Evolutionary conservation across 2,888 invertebrate genomes (phyloP).

Genomic region (Stomorhina lunata): DNA sequence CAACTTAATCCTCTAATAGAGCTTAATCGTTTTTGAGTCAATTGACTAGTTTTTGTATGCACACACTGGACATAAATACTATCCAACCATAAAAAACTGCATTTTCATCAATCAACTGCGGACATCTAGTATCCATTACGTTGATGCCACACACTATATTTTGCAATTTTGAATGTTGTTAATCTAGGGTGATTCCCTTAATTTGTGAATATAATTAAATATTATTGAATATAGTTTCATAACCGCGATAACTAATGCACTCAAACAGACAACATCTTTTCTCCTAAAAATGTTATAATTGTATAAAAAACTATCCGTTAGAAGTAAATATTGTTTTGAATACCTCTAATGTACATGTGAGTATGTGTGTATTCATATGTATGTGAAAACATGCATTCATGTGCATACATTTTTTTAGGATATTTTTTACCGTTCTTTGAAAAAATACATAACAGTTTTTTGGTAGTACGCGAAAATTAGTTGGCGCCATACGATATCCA

Average conservation of each 20-base stretch:
- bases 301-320: too few species aligned
- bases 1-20: neutral
- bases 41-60: slow-evolving; percentile 16
- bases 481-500: slow-evolving; percentile 31
- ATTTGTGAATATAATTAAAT: too few species aligned
- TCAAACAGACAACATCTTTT: too few species aligned
- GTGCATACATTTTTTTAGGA: neutral
- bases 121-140: slow-evolving; percentile 13
- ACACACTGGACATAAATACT: neutral
- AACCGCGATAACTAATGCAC: too few species aligned
- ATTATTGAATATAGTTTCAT: too few species aligned
- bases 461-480: slow-evolving; percentile 32
- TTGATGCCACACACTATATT: neutral
- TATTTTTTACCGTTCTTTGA: neutral
- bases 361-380: too few species aligned
- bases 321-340: neutral
- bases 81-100: slow-evolving; percentile 21
- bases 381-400: neutral
- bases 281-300: too few species aligned
- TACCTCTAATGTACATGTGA: neutral
- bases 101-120: slow-evolving; percentile 40
- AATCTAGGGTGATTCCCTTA: too few species aligned
- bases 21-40: slow-evolving; percentile 25
- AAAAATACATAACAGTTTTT: neutral
- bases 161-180: too few species aligned